Conservation (phyloP, 2,888 invertebrate genomes). For the Lasioglossum lativentre region DNA sequence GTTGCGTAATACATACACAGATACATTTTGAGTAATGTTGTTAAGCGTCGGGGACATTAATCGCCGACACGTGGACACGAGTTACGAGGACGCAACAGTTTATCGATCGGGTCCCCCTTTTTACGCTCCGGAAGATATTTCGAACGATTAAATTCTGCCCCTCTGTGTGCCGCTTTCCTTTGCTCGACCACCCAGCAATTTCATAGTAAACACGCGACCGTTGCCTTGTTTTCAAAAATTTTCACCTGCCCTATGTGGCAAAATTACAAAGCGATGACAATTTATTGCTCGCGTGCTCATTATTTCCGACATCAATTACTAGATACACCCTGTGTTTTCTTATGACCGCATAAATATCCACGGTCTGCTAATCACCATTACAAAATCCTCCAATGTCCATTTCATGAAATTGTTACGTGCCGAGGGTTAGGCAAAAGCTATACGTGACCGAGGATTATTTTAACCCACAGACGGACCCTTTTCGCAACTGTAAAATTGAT, state of each 20-base stretch:
- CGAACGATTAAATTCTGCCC: background rate
- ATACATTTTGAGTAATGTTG: conserved; percentile 58
- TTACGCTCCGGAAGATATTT: background rate
- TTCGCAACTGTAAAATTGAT: too few species aligned
- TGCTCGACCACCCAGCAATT: background rate
- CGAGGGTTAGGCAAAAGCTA: too few species aligned
- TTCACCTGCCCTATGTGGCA: background rate
- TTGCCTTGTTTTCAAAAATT: background rate
- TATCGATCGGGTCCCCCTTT: conserved; percentile 6
- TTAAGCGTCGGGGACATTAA: conserved; percentile 49
- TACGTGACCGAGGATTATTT: too few species aligned
- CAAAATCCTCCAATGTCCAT: too few species aligned
- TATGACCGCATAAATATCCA: too few species aligned
- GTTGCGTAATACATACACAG: conserved; percentile 39
- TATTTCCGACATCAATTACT: too few species aligned
- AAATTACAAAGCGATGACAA: background rate
- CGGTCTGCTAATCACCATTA: too few species aligned
- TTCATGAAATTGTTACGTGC: too few species aligned
- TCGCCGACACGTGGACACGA: conserved; percentile 24
- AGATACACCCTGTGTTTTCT: too few species aligned
- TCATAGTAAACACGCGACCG: background rate
- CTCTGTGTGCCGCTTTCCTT: background rate
- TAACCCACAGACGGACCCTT: too few species aligned
- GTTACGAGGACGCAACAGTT: conserved; percentile 1
- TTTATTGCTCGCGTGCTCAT: background rate